These are phyloP conservation scores for Uropetala carovei DNA, from an alignment of 2,888 invertebrate genomes.

Conservation along the genomic window DNA sequence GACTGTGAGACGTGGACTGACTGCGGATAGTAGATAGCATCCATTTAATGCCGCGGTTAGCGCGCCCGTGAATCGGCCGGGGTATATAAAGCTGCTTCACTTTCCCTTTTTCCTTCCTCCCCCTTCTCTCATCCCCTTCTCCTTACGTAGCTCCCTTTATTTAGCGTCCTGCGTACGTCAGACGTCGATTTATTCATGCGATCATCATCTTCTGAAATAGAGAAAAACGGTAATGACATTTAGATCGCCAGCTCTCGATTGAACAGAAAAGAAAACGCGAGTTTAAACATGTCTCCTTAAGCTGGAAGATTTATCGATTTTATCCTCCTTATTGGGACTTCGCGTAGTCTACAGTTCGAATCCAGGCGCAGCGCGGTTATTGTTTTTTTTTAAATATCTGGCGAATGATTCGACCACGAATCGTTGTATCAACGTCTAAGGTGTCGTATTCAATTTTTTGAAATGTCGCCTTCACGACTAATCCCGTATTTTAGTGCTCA, in stretches of 20 bases:
- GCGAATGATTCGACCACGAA: background rate
- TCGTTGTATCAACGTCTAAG: background rate
- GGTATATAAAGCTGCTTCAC: background rate
- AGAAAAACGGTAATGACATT: slow-evolving; percentile 25
- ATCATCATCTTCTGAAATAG: background rate
- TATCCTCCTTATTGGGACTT: background rate
- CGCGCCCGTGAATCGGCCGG: background rate
- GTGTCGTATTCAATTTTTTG: background rate
- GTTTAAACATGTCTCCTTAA: background rate
- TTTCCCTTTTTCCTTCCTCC: background rate
- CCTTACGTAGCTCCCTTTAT: background rate
- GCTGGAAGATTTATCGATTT: background rate
- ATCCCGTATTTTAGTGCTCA: background rate
- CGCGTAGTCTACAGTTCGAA: background rate
- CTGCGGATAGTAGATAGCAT: background rate
- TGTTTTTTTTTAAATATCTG: background rate
- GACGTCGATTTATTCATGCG: background rate
- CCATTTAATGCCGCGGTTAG: background rate
- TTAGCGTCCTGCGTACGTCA: no score
- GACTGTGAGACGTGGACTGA: slow-evolving; percentile 1
- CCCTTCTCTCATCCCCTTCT: background rate
- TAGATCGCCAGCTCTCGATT: background rate
- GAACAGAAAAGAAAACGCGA: background rate
- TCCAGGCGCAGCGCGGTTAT: background rate
- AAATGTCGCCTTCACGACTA: background rate